Base-by-base conservation (phyloP, 1,140 invertebrate species). In the Drosophila mauritiana region DNA sequence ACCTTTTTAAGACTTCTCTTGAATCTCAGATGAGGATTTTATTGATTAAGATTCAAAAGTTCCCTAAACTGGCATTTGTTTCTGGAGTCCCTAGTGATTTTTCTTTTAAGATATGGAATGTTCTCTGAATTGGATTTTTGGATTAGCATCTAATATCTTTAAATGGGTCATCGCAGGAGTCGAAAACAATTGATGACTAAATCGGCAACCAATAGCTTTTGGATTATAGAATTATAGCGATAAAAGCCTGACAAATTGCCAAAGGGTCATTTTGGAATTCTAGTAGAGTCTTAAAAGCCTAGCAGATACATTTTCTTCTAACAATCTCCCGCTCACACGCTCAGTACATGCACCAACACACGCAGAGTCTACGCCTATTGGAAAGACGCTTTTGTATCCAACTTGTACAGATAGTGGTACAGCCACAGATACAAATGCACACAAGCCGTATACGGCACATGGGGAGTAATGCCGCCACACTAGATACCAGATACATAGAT, bases 401-500 rank as follows among this genome's bases (percentile, higher is more conserved):
- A 46, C 45, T 25, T 27, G 8, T 13, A 48, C 25, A 48, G 46
- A 27, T 31, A 48, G 7, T 48, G 22, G 62, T 43, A 31, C 63
- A 57, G 72, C 65, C 54, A 70, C 67, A 62, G 25, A 68, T 22
- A 43, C 42, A 65, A 37, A 48, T 15, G 13, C 34, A 37, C n/a
- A 39, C 15, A 31, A 20, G 5, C 27, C 40, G 46, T 48, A n/a
- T 58, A 54, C 49, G 27, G 25, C 54, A 46, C 64, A 58, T 77
- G 74, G 55, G 63, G 62, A 77, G 73, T 70, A 72, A 70, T 70
- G 68, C 68, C 67, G 69, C 63, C 74, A 45, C 74, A 62, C 67
- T 64, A 78, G 65, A 72, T 63, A 78, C 57, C 57, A 75, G 58
- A 80, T 64, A 83, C 62, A 76, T 69, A 75, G 59, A 89, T 89